Conservation (phyloP, 2,113 vertebrate species). For the Mesembrinibis cayennensis region DNA sequence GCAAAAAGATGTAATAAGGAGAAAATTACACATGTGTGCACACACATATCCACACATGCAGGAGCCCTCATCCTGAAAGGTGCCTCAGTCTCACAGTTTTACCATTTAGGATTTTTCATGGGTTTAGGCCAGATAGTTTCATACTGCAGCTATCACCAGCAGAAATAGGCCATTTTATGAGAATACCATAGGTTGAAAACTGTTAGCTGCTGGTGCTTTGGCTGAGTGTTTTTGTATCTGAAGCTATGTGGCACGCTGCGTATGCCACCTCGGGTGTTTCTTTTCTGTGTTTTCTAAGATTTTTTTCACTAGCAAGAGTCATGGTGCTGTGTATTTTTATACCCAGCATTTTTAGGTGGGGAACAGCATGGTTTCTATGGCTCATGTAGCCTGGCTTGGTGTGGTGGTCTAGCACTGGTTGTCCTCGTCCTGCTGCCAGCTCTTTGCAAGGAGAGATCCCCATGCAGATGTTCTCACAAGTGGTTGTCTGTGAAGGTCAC, state of each 20-base stretch:
- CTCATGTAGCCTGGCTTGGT: background rate
- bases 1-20: background rate
- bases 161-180: background rate
- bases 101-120: background rate
- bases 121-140: background rate
- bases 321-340: background rate
- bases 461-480: background rate
- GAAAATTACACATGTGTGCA: background rate
- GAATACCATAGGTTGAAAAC: background rate
- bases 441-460: background rate
- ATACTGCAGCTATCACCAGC: background rate
- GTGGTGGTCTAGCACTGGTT: background rate
- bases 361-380: background rate
- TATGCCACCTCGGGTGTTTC: background rate
- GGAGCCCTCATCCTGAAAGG: background rate
- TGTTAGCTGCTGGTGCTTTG: background rate
- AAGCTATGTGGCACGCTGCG: background rate
- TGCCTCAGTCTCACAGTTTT: background rate
- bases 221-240: background rate
- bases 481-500: background rate
- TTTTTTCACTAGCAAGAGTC: background rate
- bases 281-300: background rate
- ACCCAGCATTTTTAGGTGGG: background rate
- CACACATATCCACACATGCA: background rate
- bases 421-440: accelerated